phyloP scores from a whole-genome alignment of 2,797 vertebrate genomes.

The Harpagifer antarcticus region DNA sequence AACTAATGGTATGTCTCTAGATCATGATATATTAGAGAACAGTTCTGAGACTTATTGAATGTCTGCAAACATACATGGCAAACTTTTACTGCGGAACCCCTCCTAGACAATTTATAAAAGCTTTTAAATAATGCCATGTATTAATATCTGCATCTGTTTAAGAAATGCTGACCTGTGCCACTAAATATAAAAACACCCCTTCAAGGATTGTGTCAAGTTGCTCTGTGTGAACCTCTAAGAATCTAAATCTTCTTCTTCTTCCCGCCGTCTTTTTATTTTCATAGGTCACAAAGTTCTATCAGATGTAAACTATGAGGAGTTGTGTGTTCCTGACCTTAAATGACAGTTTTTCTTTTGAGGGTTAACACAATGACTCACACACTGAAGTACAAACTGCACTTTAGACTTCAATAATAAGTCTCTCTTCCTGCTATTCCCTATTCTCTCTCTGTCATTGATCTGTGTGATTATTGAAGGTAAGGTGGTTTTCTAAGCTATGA shows the following conservation, averaged over 20 bases:
- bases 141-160: background rate
- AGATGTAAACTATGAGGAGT: conserved; percentile 22
- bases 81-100: no score
- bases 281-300: conserved; percentile 25
- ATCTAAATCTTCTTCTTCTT: conserved; percentile 21
- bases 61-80: background rate
- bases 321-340: conserved; percentile 33
- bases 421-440: background rate
- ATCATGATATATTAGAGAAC: background rate
- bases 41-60: background rate
- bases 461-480: background rate
- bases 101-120: background rate
- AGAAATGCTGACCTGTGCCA: background rate
- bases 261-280: conserved; percentile 25
- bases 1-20: no score
- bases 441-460: background rate
- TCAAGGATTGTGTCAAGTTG: conserved; percentile 18
- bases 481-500: background rate
- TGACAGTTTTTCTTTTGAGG: conserved; percentile 10
- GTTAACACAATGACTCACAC: conserved; percentile 30
- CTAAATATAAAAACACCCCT: conserved; percentile 1
- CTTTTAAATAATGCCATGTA: background rate
- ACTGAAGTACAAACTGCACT: conserved; percentile 15
- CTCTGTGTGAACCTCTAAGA: conserved; percentile 26
- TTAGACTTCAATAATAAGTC: conserved; percentile 5